Base-by-base conservation (phyloP, 1,140 invertebrate genomes). In the Apocrypta bakeri region DNA sequence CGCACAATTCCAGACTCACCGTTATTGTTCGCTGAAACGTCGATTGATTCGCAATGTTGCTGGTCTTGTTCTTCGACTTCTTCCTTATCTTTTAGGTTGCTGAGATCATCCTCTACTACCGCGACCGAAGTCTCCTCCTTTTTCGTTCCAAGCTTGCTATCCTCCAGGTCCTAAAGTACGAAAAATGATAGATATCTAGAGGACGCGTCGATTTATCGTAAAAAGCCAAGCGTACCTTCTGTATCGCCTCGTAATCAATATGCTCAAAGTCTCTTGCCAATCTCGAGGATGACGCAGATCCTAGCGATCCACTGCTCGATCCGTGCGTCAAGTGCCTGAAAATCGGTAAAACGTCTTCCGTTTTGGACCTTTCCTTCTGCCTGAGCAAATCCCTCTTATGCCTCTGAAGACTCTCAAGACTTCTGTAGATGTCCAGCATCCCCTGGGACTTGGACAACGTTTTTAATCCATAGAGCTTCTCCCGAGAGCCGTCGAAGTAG, bases 361-460 rank as follows among this genome's bases (percentile, higher is more conserved):
- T 90, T n/a, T 83, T 87, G 0, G 90, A 85, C 1, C 85, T 81
- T 24, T 89, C 78, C 37, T 77, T 81, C 27, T 81, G 78, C 7
- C 82, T 73, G 29, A 89, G 69, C 78, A 86, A 37, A 74, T 89
- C 85, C 68, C 89, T 85, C 69, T 86, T 86, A 75, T 87, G 84
- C 77, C 85, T 86, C 79, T 88, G 84, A 0, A 92, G 80, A n/a
- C 88, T 91, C 78, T 92, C 91, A 21, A 92, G 85, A 37, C 91
- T 91, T 64, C 90, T 88, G 82, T 92, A 93, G 69, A 93, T 90
- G 74, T 93, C 91, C 74, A 94, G 81, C 27, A 93, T 92, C 68
- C 93, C 93, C 42, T 94, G 93, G 0, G 93, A 94, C 83, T 93
- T 93, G 0, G 93, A 94, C 31, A 94, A 85, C 83, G 91, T 91